phyloP scores from a whole-genome alignment of 2,797 vertebrate species.

The Gila robusta region DNA sequence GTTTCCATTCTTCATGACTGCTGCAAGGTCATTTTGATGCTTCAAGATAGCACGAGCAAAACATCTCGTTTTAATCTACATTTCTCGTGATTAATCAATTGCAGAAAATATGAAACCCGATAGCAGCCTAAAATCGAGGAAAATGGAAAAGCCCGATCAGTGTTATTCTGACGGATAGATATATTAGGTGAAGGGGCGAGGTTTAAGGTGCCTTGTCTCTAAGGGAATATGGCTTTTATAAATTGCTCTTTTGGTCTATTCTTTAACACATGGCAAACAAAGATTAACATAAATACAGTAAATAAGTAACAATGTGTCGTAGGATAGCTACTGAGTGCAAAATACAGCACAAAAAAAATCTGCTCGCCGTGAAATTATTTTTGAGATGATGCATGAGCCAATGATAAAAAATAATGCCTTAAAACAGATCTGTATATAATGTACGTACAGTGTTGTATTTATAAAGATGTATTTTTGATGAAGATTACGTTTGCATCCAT shows the following conservation, averaged over 20 bases:
- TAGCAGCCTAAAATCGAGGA: background rate
- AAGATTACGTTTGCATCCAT: background rate
- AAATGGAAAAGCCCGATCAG: background rate
- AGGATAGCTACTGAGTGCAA: background rate
- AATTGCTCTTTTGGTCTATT: constrained; percentile 18
- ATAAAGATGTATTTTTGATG: background rate
- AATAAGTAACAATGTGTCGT: background rate
- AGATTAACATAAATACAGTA: background rate
- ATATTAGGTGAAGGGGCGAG: constrained; percentile 60
- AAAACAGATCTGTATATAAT: background rate
- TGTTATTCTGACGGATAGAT: constrained; percentile 24
- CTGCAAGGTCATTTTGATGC: constrained; percentile 78
- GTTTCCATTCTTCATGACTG: constrained; percentile 65
- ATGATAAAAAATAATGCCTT: background rate
- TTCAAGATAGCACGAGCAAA: constrained; percentile 28
- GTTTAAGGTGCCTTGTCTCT: constrained; percentile 42
- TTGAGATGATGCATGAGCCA: background rate
- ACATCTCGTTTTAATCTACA: background rate
- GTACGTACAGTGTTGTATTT: background rate
- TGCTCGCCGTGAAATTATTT: background rate
- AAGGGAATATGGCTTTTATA: constrained; percentile 35
- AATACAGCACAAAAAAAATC: background rate
- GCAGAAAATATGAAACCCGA: background rate
- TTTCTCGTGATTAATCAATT: background rate
- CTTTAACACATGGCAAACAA: background rate